Evolutionary conservation across 2,113 vertebrate species (phyloP).

Genomic region (Halcyon malimbica): DNA sequence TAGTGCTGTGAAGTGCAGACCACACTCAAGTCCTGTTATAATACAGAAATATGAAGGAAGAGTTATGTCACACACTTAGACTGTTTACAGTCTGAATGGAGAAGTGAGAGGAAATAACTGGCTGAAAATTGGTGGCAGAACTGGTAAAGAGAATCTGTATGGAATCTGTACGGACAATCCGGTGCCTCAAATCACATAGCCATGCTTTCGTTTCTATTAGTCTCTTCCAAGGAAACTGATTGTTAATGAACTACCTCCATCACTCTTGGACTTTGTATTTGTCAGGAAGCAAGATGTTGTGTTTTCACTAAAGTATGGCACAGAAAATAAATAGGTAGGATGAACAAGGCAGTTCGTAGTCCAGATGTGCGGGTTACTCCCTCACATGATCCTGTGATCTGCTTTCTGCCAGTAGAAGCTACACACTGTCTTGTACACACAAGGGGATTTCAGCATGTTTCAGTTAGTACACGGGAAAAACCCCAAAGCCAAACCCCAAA

Average conservation of each 20-base stretch:
- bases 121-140: not conserved
- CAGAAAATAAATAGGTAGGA: too few species aligned
- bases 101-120: not conserved
- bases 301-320: too few species aligned
- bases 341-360: not conserved
- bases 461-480: not conserved
- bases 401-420: not conserved
- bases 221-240: not conserved
- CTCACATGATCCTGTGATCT: not conserved
- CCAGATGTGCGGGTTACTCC: not conserved
- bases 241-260: not conserved
- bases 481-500: not conserved
- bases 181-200: not conserved
- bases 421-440: not conserved
- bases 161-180: not conserved
- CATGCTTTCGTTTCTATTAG: not conserved
- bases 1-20: not conserved
- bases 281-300: not conserved
- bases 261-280: not conserved
- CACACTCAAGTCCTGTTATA: not conserved
- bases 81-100: not conserved
- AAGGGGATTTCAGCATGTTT: not conserved
- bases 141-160: not conserved
- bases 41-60: not conserved
- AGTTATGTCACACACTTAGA: not conserved